A percentile compares a stretch with the other conserved stretches of the same genome.
Conservation (phyloP, 1,140 invertebrate genomes). For the Cydia pomonella region DNA sequence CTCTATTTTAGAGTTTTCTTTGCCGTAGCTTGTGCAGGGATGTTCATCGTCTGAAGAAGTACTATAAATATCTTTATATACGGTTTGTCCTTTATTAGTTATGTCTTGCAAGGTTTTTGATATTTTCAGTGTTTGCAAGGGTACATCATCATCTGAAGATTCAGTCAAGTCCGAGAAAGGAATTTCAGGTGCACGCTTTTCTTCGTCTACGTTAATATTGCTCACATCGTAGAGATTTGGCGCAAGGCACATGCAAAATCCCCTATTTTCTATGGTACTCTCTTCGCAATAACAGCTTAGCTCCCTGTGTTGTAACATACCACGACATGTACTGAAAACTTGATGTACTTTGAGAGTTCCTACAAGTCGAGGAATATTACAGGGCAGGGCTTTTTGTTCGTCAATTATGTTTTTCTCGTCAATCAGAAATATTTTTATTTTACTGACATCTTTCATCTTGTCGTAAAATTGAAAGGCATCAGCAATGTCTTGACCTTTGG, state of each 20-base stretch:
- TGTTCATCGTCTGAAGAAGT: not conserved
- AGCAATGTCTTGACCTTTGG: constrained; percentile 36
- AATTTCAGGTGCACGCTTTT: not conserved
- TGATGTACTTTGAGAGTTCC: constrained; percentile 41
- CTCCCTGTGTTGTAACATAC: constrained; percentile 34
- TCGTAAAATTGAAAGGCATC: constrained; percentile 37
- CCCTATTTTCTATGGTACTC: not conserved
- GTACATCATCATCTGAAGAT: not conserved
- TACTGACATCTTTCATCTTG: constrained; percentile 34
- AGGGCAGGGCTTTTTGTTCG: constrained; percentile 2
- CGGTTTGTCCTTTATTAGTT: not conserved
- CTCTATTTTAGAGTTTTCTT: not conserved
- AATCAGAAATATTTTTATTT: constrained; percentile 34
- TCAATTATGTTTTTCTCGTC: constrained; percentile 27
- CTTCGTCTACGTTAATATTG: not conserved
- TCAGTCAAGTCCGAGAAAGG: not conserved
- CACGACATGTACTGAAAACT: constrained; percentile 26
- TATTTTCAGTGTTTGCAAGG: not conserved
- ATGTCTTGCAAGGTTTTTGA: not conserved
- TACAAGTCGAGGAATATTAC: constrained; percentile 8
- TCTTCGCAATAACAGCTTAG: constrained; percentile 37
- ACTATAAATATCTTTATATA: not conserved
- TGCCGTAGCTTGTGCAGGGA: not conserved
- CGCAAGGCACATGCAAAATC: constrained; percentile 36
- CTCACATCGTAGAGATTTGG: constrained; percentile 34